phyloP scores from a whole-genome alignment of 2,797 vertebrate genomes.

The Sparus aurata region DNA sequence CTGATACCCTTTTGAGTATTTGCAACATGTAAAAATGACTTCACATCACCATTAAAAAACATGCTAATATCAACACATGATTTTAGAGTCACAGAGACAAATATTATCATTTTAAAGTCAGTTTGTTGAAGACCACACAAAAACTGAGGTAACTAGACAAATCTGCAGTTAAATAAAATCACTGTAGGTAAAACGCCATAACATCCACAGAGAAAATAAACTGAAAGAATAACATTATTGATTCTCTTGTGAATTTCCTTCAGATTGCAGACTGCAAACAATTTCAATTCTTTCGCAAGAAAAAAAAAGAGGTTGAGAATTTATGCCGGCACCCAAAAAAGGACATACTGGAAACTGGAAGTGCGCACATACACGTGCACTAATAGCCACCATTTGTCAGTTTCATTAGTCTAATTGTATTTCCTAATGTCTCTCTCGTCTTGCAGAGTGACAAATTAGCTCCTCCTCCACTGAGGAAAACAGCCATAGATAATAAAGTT shows the following conservation, averaged over 20 bases:
- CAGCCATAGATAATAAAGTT: constrained; percentile 50
- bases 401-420: constrained; percentile 71
- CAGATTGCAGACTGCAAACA: constrained; percentile 1
- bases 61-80: background rate
- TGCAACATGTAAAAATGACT: background rate
- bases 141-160: background rate
- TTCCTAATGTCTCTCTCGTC: constrained; percentile 63
- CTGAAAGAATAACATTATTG: constrained; percentile 8
- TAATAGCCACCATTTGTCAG: constrained; percentile 75
- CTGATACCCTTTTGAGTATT: background rate
- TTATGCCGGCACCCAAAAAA: constrained; percentile 44
- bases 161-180: background rate
- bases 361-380: constrained; percentile 11
- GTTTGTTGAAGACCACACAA: background rate
- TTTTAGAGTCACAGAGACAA: background rate
- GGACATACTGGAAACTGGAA: constrained; percentile 34
- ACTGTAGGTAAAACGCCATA: constrained; percentile 1
- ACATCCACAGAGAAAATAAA: constrained; percentile 20
- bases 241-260: constrained; percentile 17
- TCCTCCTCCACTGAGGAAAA: constrained; percentile 44
- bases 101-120: background rate
- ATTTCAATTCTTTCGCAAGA: background rate
- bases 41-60: background rate
- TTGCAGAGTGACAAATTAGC: constrained; percentile 54
- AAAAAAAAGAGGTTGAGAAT: constrained; percentile 15